These are phyloP conservation scores for Argya squamiceps DNA, from an alignment of 2,797 vertebrate species.

Conservation along the genomic window DNA sequence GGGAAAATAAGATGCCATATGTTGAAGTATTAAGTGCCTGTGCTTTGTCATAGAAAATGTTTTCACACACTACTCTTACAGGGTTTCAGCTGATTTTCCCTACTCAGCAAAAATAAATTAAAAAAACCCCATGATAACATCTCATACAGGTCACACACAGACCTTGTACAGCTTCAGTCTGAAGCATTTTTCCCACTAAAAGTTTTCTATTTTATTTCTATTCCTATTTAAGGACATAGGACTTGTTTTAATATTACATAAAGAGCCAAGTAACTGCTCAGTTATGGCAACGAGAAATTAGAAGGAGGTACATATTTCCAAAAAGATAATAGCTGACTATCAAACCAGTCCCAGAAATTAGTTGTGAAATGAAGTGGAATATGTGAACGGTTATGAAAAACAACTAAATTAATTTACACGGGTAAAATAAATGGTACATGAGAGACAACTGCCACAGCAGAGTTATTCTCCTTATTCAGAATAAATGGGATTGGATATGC, in stretches of 20 bases:
- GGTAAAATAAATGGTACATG: constrained; percentile 31
- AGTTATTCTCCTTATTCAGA: constrained; percentile 19
- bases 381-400: constrained; percentile 31
- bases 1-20: neutral
- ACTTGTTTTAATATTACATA: neutral
- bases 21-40: neutral
- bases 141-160: neutral
- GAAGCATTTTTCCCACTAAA: neutral
- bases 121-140: neutral
- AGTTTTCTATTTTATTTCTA: neutral
- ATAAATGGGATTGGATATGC: constrained; percentile 49
- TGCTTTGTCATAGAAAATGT: neutral
- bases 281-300: neutral
- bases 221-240: neutral
- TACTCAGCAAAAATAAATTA: neutral
- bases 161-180: neutral
- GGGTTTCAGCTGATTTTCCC: constrained; percentile 3
- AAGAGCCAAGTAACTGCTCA: neutral
- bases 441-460: constrained; percentile 35
- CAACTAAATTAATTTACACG: constrained; percentile 52
- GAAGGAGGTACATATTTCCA: neutral
- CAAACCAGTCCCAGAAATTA: constrained; percentile 36
- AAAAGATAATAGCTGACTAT: constrained; percentile 31
- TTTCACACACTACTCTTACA: neutral
- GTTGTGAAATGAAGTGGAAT: constrained; percentile 55